Evolutionary conservation across 2,797 vertebrate genomes (phyloP).

Genomic region (Phoeniculus purpureus): DNA sequence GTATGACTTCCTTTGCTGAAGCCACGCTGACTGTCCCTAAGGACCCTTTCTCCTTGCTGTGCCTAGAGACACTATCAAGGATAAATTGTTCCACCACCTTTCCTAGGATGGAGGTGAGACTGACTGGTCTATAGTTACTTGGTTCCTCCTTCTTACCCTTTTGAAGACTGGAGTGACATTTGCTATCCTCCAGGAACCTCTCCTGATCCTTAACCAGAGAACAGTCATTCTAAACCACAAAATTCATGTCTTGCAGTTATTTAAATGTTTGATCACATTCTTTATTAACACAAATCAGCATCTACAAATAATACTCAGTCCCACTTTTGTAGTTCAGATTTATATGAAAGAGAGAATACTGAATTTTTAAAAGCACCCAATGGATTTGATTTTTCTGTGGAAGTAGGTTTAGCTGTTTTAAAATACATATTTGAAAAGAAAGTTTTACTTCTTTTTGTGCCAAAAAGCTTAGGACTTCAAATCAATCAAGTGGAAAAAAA

Average conservation of each 20-base stretch:
- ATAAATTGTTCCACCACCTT: too few species aligned
- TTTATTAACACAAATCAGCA: conserved; percentile 48
- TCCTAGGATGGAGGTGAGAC: too few species aligned
- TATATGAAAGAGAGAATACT: conserved; percentile 37
- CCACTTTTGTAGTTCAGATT: conserved; percentile 36
- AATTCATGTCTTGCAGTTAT: background rate
- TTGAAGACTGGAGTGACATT: too few species aligned
- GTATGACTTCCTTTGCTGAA: too few species aligned
- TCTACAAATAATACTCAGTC: background rate
- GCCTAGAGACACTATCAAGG: too few species aligned
- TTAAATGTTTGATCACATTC: conserved; percentile 19
- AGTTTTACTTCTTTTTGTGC: conserved; percentile 20
- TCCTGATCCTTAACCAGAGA: background rate
- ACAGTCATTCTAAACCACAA: conserved; percentile 24
- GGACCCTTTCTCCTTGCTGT: too few species aligned
- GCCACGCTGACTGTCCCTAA: too few species aligned
- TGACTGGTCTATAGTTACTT: too few species aligned
- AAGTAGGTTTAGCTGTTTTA: conserved; percentile 34
- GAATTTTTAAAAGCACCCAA: conserved; percentile 28
- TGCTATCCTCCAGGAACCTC: too few species aligned
- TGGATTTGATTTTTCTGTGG: conserved; percentile 28
- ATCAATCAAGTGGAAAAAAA: background rate
- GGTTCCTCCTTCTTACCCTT: too few species aligned
- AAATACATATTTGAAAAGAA: background rate
- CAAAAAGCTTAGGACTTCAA: conserved; percentile 9